Base-by-base conservation (phyloP, 2,113 vertebrate species). In the Tenrec ecaudatus region DNA sequence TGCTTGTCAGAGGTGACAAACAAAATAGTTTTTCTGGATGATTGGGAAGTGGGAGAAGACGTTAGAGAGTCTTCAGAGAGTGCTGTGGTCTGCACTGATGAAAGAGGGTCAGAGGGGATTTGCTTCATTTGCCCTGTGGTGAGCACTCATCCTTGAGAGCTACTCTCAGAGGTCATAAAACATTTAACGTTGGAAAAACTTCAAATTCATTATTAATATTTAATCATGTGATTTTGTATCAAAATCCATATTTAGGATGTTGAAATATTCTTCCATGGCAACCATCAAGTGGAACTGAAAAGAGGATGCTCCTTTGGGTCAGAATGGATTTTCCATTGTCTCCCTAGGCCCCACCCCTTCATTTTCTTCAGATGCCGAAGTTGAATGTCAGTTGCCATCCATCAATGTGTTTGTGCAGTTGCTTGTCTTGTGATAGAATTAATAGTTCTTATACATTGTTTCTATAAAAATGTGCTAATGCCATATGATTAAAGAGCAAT, bases 181-280 rank as follows among this genome's bases (percentile, higher is more conserved):
- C 20, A 31, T 78, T 36, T 68, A 66, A 15, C 15, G 60, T 78
- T 9, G 58, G 36, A 64, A 43, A 76, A 3, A n/a, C 81, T 40
- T 36, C 57, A 40, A 31, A n/a, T 76, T 86, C 25, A 64, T 68
- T 25, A 47, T 23, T 84, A 76, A 79, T 2, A 86, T 47, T 92
- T 38, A 82, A 64, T 83, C n/a, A 69, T 25, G 43, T 86, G 43
- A 43, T 76, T 78, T 92, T 78, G 71, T 25, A 68, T 87, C 84
- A 73, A 88, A 75, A 68, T 16, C n/a, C 8, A 62, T 20, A 29
- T 90, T 92, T 91, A 53, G 71, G 23, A 47, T 47, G 77, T 73
- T 93, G 12, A 85, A n/a, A 33, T 47, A 38, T 85, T 62, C 31
- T 23, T 23, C 3, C 6, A 33, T 19, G 69, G 71, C 60, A 88